A percentile compares a stretch with the other conserved stretches of the same genome.
phyloP scores from a whole-genome alignment of 2,888 invertebrate species.

The Prosopocoilus inquinatus region DNA sequence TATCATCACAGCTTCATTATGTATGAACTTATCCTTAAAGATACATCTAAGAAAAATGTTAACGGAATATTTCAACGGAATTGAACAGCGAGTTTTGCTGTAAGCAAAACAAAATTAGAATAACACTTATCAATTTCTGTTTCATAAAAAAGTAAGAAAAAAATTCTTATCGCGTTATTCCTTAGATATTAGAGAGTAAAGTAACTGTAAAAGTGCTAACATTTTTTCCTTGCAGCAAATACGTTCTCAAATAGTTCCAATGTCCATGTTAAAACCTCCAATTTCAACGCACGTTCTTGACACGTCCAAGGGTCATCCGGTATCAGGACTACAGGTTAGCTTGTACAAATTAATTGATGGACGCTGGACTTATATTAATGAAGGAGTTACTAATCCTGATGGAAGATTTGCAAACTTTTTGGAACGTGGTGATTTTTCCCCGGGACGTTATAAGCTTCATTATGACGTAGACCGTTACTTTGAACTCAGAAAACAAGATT shows the following conservation, averaged over 20 bases:
- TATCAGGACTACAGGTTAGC: conserved; percentile 64
- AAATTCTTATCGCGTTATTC: too few relatives aligned
- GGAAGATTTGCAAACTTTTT: conserved; percentile 67
- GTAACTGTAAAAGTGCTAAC: not conserved
- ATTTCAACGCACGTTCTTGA: conserved; percentile 77
- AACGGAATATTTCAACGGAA: too few relatives aligned
- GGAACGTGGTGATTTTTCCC: conserved; percentile 57
- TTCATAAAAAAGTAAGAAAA: too few relatives aligned
- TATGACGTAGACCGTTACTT: conserved; percentile 75
- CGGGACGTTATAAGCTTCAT: conserved; percentile 71
- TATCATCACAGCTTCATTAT: too few relatives aligned
- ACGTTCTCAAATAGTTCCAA: conserved; percentile 24
- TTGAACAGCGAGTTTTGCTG: too few relatives aligned
- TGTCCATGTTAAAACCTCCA: conserved; percentile 50
- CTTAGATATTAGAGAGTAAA: too few relatives aligned
- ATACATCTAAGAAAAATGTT: too few relatives aligned
- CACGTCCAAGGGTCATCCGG: conserved; percentile 66
- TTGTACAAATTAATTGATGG: conserved; percentile 65
- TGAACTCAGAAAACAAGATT: conserved; percentile 57
- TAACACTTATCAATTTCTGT: too few relatives aligned
- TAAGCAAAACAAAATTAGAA: too few relatives aligned
- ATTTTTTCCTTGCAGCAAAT: conserved; percentile 26
- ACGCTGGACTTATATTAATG: conserved; percentile 67
- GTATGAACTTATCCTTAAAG: too few relatives aligned
- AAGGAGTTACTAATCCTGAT: conserved; percentile 61